Percentiles rank a stretch among this genome's conserved stretches.
Evolutionary conservation across 2,113 vertebrate genomes (phyloP).

Genomic region (Zosterops japonicus): DNA sequence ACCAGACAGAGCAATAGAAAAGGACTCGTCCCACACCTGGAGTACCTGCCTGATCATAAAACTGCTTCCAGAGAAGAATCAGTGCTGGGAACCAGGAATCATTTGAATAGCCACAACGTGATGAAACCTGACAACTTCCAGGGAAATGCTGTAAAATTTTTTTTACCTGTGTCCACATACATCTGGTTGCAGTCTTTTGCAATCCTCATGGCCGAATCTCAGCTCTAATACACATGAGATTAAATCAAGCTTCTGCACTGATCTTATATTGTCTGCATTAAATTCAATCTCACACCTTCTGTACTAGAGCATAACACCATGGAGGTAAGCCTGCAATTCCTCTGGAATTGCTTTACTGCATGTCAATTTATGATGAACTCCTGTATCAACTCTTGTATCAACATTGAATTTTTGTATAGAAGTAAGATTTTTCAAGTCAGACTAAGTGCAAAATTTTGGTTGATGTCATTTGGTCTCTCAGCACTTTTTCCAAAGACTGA

Average conservation of each 20-base stretch:
- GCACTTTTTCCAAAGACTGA: not conserved
- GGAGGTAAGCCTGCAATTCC: not conserved
- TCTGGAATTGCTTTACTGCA: not conserved
- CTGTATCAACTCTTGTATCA: not conserved
- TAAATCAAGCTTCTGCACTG: not conserved
- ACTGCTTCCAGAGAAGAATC: not conserved
- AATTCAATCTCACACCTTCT: not conserved
- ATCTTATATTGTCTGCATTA: not conserved
- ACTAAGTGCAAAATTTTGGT: not conserved
- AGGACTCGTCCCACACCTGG: rapidly evolving
- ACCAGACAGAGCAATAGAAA: not conserved
- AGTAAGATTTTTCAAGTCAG: not conserved
- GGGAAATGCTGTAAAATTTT: too few species aligned
- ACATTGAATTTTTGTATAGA: not conserved
- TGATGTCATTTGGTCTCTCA: not conserved
- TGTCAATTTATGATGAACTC: not conserved
- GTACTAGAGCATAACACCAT: not conserved
- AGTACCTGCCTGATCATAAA: not conserved
- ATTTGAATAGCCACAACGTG: not conserved
- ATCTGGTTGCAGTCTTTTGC: not conserved
- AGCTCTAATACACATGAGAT: not conserved
- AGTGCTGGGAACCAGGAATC: not conserved
- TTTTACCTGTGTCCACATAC: not conserved
- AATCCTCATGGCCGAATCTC: not conserved
- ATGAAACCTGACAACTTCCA: not conserved